Evolutionary conservation across 1,140 invertebrate species (phyloP).

Genomic region (Hesperophylax magnus): DNA sequence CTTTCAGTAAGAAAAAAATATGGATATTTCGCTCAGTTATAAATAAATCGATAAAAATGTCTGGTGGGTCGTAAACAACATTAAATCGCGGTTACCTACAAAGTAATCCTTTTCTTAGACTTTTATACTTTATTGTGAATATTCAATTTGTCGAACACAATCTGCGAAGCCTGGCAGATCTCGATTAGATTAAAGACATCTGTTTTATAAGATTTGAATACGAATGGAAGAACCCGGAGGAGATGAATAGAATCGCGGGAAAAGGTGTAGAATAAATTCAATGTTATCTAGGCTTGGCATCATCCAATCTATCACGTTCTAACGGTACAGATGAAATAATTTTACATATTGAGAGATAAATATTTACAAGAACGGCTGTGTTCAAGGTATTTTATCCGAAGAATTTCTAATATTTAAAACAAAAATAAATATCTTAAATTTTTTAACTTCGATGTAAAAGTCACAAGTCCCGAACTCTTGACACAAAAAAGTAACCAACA

Average conservation of each 20-base stretch:
- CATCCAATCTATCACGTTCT: neutral
- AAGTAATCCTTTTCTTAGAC: no score
- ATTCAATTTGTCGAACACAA: constrained; percentile 19
- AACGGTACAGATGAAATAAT: neutral
- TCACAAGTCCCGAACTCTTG: no score
- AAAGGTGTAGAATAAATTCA: neutral
- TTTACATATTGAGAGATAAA: neutral
- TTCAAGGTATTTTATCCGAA: no score
- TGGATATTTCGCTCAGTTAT: no score
- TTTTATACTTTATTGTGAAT: neutral
- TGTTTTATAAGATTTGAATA: constrained; percentile 27
- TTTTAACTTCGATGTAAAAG: no score
- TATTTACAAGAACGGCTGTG: neutral
- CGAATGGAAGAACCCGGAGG: neutral
- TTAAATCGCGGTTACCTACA: no score
- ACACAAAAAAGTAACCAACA: no score
- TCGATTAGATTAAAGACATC: constrained; percentile 22
- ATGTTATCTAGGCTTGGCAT: constrained; percentile 20
- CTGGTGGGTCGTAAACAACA: no score
- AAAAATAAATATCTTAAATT: no score
- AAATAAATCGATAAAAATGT: no score
- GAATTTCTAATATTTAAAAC: no score
- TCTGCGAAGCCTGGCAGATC: neutral
- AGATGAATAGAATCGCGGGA: neutral
- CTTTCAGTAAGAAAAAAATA: no score